phyloP scores from a whole-genome alignment of 2,113 vertebrate species.

The Xiphophorus hellerii region DNA sequence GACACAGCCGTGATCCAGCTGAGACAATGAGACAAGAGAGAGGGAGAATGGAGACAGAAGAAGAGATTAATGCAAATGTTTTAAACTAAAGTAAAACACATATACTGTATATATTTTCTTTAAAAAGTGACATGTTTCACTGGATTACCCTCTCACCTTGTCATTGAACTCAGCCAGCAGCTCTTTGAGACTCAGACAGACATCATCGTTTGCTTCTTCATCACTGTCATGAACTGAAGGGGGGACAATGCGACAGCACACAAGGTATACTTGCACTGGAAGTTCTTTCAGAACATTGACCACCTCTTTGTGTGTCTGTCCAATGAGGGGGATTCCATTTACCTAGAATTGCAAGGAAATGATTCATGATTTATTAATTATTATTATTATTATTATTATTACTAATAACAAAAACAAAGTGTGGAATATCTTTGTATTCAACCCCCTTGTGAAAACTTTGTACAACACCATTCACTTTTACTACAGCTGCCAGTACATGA shows the following conservation, averaged over 20 bases:
- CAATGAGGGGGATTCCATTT: conserved; percentile 89
- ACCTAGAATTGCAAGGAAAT: conserved; percentile 76
- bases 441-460: neutral
- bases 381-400: neutral
- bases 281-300: conserved; percentile 89
- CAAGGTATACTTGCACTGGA: conserved; percentile 86
- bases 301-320: conserved; percentile 91
- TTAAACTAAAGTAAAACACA: neutral
- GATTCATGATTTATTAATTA: neutral
- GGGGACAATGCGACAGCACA: conserved; percentile 83
- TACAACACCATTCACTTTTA: neutral
- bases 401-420: too few relatives aligned
- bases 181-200: conserved; percentile 77
- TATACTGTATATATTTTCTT: neutral
- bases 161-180: conserved; percentile 79
- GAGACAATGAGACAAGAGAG: conserved; percentile 15
- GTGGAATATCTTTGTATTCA: neutral
- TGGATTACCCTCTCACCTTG: conserved; percentile 61
- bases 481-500: too few relatives aligned
- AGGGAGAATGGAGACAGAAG: neutral
- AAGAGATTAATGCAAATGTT: neutral
- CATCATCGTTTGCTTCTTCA: conserved; percentile 64
- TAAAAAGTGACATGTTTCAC: neutral
- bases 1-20: conserved; percentile 76
- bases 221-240: conserved; percentile 66